These are phyloP conservation scores for Hirundichthys speculiger DNA, from an alignment of 2,113 vertebrate species.

Conservation along the genomic window DNA sequence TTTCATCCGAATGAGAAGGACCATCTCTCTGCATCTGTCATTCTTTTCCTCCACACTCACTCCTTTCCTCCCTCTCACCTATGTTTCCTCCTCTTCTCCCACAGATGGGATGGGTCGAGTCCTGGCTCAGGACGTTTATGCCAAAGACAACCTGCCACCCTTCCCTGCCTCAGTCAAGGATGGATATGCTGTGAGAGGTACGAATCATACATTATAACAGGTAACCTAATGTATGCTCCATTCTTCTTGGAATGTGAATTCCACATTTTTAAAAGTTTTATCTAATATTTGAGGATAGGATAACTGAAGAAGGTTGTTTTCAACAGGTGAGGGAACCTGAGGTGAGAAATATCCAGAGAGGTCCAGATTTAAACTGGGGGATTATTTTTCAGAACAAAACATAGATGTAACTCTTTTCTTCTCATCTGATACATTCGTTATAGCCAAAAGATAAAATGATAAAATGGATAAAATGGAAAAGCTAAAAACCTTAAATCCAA, in stretches of 20 bases:
- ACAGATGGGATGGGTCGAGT: slow-evolving; percentile 98
- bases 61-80: slow-evolving; percentile 16
- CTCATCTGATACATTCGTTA: too few species aligned
- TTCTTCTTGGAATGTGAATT: neutral
- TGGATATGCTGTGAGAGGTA: slow-evolving; percentile 98
- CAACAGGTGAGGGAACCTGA: too few species aligned
- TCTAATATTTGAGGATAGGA: too few species aligned
- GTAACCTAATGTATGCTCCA: too few species aligned
- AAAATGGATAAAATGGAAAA: too few species aligned
- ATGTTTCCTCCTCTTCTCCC: slow-evolving; percentile 36
- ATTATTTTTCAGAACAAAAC: too few species aligned
- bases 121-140: slow-evolving; percentile 99
- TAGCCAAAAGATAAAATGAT: too few species aligned
- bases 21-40: slow-evolving; percentile 7
- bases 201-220: slow-evolving; percentile 14
- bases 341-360: too few species aligned
- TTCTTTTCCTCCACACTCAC: neutral
- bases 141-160: slow-evolving; percentile 99
- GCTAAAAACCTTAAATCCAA: too few species aligned
- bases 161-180: slow-evolving; percentile 99
- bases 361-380: too few species aligned
- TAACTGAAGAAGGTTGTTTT: too few species aligned
- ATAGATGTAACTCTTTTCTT: too few species aligned
- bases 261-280: neutral
- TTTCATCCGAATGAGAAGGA: slow-evolving; percentile 29